A percentile compares a stretch with the other conserved stretches of the same genome.
Conservation (phyloP, 1,140 invertebrate species). For the Ectropis grisescens region DNA sequence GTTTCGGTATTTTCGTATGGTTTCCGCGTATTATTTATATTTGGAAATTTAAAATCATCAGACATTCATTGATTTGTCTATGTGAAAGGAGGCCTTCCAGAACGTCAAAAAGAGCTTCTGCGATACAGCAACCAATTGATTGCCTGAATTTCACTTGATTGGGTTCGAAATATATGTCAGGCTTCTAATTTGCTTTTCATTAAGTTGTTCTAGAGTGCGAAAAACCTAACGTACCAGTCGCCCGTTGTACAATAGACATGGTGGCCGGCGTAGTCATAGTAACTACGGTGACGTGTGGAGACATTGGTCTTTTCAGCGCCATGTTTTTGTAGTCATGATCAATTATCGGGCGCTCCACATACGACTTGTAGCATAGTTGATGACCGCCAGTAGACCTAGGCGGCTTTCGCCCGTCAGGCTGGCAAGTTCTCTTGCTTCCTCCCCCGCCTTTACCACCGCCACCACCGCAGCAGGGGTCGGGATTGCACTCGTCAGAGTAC, state of each 20-base stretch:
- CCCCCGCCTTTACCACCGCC: not conserved
- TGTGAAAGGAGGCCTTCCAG: no score
- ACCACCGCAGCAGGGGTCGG: not conserved
- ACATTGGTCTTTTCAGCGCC: slow-evolving; percentile 76
- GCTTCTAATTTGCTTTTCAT: no score
- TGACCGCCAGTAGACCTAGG: no score
- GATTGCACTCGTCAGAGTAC: not conserved
- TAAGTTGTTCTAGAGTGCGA: no score
- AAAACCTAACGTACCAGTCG: no score
- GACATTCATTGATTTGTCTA: no score
- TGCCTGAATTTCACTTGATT: not conserved
- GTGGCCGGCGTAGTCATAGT: slow-evolving; percentile 81
- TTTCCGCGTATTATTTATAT: not conserved
- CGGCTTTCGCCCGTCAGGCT: no score
- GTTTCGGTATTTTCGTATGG: not conserved
- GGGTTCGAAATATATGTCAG: no score
- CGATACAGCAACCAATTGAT: not conserved
- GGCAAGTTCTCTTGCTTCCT: slow-evolving; percentile 7
- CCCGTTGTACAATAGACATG: slow-evolving; percentile 85
- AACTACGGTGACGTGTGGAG: slow-evolving; percentile 90
- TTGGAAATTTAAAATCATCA: not conserved
- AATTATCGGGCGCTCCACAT: slow-evolving; percentile 13
- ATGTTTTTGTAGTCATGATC: slow-evolving; percentile 57
- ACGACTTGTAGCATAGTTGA: slow-evolving; percentile 25
- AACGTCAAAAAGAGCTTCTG: not conserved